These are phyloP conservation scores for Luffia ferchaultella DNA, from an alignment of 2,888 invertebrate species.

Conservation along the genomic window DNA sequence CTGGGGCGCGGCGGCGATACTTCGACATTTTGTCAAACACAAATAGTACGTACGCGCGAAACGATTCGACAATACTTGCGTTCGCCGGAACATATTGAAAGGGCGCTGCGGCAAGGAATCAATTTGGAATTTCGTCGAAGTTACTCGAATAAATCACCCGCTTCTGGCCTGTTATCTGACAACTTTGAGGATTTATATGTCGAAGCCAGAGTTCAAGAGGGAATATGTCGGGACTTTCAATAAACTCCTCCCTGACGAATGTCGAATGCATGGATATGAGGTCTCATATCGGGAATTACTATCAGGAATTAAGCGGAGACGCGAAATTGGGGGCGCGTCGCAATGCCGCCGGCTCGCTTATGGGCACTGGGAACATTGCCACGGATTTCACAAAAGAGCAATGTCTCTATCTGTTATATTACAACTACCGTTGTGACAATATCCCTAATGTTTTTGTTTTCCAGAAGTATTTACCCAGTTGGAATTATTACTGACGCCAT, in stretches of 20 bases:
- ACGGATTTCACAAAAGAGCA: no score
- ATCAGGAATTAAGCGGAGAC: not conserved
- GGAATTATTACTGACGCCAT: no score
- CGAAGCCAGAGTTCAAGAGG: not conserved
- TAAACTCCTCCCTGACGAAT: not conserved
- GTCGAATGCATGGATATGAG: not conserved
- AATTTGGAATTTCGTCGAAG: conserved; percentile 14
- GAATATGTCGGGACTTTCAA: not conserved
- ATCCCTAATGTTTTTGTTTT: no score
- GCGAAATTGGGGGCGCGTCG: not conserved
- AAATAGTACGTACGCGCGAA: not conserved
- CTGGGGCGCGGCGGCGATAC: not conserved
- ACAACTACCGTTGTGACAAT: no score
- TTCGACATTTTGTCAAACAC: not conserved
- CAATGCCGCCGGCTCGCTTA: no score
- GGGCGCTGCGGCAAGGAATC: conserved; percentile 15
- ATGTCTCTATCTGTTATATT: no score
- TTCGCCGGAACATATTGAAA: conserved; percentile 9
- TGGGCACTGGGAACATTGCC: no score
- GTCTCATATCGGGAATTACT: not conserved
- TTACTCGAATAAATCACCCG: conserved; percentile 12
- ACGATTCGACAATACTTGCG: not conserved
- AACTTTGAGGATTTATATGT: not conserved
- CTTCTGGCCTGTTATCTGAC: not conserved
- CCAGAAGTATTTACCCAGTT: no score